Evolutionary conservation across 2,113 vertebrate species (phyloP).

Genomic region (Hepsetus odoe): DNA sequence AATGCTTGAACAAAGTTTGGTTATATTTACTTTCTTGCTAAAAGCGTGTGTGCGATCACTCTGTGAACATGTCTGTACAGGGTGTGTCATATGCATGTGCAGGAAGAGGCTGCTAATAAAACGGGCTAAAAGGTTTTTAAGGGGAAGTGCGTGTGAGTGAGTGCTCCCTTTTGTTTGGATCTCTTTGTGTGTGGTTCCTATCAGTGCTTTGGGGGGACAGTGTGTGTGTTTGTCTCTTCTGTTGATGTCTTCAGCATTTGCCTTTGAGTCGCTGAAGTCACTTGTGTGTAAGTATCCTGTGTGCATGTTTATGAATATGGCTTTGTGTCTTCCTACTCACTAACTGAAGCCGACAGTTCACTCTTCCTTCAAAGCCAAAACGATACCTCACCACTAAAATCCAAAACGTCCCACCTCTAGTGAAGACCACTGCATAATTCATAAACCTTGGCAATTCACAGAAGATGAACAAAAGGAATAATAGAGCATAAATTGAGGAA

Average conservation of each 20-base stretch:
- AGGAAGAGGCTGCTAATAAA: constrained; percentile 52
- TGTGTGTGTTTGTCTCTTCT: constrained; percentile 28
- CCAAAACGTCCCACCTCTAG: not conserved
- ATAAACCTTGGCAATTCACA: not conserved
- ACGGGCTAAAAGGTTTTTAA: constrained; percentile 56
- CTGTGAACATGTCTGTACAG: constrained; percentile 51
- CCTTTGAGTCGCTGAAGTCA: constrained; percentile 32
- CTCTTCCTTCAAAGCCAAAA: constrained; percentile 11
- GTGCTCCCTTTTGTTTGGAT: constrained; percentile 48
- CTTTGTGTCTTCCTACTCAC: constrained; percentile 2
- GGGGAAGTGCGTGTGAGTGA: constrained; percentile 47
- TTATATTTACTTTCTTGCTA: constrained; percentile 49
- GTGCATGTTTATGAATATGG: constrained; percentile 19
- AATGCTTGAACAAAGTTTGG: constrained; percentile 38
- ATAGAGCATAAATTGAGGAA: not conserved
- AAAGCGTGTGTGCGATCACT: constrained; percentile 20
- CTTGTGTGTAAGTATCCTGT: constrained; percentile 1
- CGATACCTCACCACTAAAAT: not conserved
- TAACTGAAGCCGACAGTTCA: not conserved
- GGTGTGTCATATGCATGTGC: constrained; percentile 51
- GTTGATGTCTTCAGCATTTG: constrained; percentile 27
- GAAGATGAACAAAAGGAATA: not conserved
- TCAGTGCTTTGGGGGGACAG: constrained; percentile 40
- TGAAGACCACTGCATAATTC: not conserved
- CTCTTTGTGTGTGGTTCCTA: constrained; percentile 51